These are phyloP conservation scores for Melolontha melolontha DNA, from an alignment of 2,888 invertebrate species.

Conservation along the genomic window DNA sequence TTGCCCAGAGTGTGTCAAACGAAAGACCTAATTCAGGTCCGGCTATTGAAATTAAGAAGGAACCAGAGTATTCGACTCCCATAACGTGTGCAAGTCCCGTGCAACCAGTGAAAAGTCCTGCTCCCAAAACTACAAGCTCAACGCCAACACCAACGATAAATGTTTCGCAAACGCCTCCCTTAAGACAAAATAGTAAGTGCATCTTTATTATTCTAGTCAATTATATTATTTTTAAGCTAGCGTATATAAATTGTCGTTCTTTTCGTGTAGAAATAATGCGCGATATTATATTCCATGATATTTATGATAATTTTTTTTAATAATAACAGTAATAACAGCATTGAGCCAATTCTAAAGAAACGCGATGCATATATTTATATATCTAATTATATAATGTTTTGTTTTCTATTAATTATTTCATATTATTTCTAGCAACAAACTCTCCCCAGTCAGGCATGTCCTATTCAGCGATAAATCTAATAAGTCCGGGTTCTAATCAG, in stretches of 20 bases:
- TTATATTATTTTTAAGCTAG: too few species aligned
- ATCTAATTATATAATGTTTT: too few species aligned
- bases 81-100: slow-evolving; percentile 62
- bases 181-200: slow-evolving; percentile 62
- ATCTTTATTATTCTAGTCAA: neutral
- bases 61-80: slow-evolving; percentile 70
- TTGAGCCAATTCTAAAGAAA: too few species aligned
- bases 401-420: too few species aligned
- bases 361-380: too few species aligned
- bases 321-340: too few species aligned
- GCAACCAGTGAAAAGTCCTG: slow-evolving; percentile 58
- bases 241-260: too few species aligned
- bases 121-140: slow-evolving; percentile 58
- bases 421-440: slow-evolving; percentile 53
- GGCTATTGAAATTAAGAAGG: slow-evolving; percentile 80
- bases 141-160: slow-evolving; percentile 57
- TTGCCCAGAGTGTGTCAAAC: slow-evolving; percentile 52
- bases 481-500: slow-evolving; percentile 66
- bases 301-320: too few species aligned
- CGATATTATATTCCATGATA: too few species aligned
- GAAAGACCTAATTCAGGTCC: slow-evolving; percentile 71
- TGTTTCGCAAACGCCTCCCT: slow-evolving; percentile 64
- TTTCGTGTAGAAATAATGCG: too few species aligned
- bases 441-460: slow-evolving; percentile 64
- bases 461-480: slow-evolving; percentile 74